Base-by-base conservation (phyloP, 2,797 vertebrate genomes). In the Sebastes miniatus region DNA sequence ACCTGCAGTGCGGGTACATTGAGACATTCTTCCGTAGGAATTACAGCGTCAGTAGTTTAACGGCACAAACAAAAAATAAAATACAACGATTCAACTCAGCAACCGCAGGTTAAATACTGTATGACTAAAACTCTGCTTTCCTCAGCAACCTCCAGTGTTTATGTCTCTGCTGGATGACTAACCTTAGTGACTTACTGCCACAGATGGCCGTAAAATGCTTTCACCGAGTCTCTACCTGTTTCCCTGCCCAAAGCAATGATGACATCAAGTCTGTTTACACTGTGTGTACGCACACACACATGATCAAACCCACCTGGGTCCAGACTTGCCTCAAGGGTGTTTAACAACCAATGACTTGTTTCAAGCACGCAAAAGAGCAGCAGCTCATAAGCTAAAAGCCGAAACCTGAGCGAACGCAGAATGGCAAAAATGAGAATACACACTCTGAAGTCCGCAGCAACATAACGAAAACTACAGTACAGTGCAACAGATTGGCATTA, bases 121-220 rank as follows among this genome's bases (percentile, higher is more conserved):
- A 18, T 76, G 79, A 91, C 63, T 79, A 39, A 63, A 83, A 11
- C 59, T n/a, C 56, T 11, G 69, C 39, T 76, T 66, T 79, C 32
- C 77, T 69, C 69, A 76, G 80, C 62, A 84, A 84, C 80, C 72
- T 29, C 13, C 80, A 36, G 24, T 77, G 84, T 87, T 90, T 88
- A 20, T 14, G 67, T 77, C 69, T 83, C 20, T 0, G 24, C 43
- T 31, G 7, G 16, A 61, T 87, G 89, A 92, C 69, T 87, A 61
- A 81, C 39, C 18, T 12, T 5, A 1, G 22, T 80, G 73, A 80
- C 24, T 80, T 58, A 50, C n/a, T 11, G 12, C 52, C 67, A 34
- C 77, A 86, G 89, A 83, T 68, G 73, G 67, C 39, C 3, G 69
- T 34, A 68, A 82, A 85, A 77, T 0, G 7, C 62, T 80, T 66